Conservation (phyloP, 1,140 invertebrate genomes). For the Dinoponera quadriceps region DNA sequence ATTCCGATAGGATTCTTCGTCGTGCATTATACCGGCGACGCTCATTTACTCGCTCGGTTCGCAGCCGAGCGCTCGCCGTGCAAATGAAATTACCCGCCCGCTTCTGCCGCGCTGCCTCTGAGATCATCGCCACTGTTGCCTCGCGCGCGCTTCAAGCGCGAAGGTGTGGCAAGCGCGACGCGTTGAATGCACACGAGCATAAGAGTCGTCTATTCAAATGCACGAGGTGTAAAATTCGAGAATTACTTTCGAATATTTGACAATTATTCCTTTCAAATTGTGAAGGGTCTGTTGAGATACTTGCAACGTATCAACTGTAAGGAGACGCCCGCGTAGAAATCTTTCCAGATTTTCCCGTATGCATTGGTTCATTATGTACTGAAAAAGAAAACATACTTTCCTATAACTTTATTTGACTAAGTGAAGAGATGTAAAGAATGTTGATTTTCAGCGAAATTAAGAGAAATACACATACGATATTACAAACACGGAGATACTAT, state of each 20-base stretch:
- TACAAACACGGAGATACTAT: too few species aligned
- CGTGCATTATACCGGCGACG: constrained; percentile 38
- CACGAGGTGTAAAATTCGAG: background rate
- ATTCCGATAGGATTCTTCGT: constrained; percentile 69
- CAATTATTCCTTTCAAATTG: too few species aligned
- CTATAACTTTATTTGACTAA: too few species aligned
- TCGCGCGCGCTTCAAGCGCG: constrained; percentile 3
- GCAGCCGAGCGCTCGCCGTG: constrained; percentile 33
- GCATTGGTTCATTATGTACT: too few species aligned
- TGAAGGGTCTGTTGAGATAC: too few species aligned
- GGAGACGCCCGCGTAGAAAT: too few species aligned
- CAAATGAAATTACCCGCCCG: constrained; percentile 72
- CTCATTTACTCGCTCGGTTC: constrained; percentile 51
- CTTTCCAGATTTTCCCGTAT: too few species aligned
- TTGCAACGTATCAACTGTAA: too few species aligned
- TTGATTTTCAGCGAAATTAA: too few species aligned
- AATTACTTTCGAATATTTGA: constrained; percentile 31
- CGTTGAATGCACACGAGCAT: background rate
- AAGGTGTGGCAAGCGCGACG: background rate
- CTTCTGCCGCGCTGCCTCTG: constrained; percentile 44
- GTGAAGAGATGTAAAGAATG: too few species aligned
- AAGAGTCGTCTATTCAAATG: background rate
- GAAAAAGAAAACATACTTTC: too few species aligned
- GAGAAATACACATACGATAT: too few species aligned
- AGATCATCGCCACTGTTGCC: constrained; percentile 55